Evolutionary conservation across 2,888 invertebrate genomes (phyloP).

Genomic region (Lochmaea capreae): DNA sequence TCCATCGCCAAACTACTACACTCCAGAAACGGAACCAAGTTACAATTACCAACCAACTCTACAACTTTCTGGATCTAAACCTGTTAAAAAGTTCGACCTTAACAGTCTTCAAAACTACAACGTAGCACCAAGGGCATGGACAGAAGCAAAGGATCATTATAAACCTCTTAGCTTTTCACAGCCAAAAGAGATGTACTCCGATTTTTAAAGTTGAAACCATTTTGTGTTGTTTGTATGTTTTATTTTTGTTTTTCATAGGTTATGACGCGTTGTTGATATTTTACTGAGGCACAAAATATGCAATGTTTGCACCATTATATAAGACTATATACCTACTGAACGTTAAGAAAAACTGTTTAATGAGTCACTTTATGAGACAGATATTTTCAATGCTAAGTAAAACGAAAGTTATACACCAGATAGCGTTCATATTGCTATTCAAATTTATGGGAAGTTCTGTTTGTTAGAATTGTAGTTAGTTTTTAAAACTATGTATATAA

Average conservation of each 20-base stretch:
- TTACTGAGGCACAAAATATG: conserved; percentile 27
- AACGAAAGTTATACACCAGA: no score
- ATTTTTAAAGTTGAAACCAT: conserved; percentile 48
- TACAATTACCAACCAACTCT: conserved; percentile 37
- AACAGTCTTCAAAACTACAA: conserved; percentile 75
- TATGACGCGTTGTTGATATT: conserved; percentile 30
- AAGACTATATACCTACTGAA: no score
- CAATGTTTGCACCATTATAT: conserved; percentile 18
- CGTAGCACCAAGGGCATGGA: conserved; percentile 87
- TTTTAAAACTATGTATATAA: not conserved
- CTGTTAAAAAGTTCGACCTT: conserved; percentile 55
- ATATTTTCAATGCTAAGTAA: no score
- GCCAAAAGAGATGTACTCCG: conserved; percentile 51
- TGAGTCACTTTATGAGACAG: not conserved
- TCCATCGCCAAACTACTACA: conserved; percentile 47
- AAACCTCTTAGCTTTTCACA: conserved; percentile 79
- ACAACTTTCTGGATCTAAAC: conserved; percentile 35
- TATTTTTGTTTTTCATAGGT: conserved; percentile 29
- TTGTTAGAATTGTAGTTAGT: not conserved
- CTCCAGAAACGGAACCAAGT: conserved; percentile 48
- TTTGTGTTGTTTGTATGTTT: conserved; percentile 35
- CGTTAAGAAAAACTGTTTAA: not conserved
- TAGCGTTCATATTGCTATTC: not conserved
- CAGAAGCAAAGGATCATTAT: conserved; percentile 76
- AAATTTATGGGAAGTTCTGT: not conserved